These are phyloP conservation scores for Seladonia tumulorum DNA, from an alignment of 2,888 invertebrate genomes.

Conservation along the genomic window DNA sequence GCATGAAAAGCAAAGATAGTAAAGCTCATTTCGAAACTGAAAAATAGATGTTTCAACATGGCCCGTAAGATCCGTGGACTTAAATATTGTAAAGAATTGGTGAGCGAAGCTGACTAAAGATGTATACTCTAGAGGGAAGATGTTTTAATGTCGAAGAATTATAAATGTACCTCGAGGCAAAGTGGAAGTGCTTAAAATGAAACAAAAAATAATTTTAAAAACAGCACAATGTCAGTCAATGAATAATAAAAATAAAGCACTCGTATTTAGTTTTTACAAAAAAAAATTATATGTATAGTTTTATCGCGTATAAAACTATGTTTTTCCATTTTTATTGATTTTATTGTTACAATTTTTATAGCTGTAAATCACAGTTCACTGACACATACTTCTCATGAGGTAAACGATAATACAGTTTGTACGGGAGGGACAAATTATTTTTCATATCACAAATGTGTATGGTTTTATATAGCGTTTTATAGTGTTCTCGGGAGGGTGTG, in stretches of 20 bases:
- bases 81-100: background rate
- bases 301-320: too few relatives aligned
- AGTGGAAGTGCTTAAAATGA: background rate
- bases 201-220: background rate
- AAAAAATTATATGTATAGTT: background rate
- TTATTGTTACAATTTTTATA: background rate
- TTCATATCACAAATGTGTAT: background rate
- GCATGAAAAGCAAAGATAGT: too few relatives aligned
- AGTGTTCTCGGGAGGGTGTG: background rate
- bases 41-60: background rate
- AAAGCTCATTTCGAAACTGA: too few relatives aligned
- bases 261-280: too few relatives aligned
- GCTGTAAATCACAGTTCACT: background rate
- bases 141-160: background rate
- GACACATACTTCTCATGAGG: background rate
- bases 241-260: background rate
- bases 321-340: too few relatives aligned
- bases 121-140: background rate
- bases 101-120: background rate
- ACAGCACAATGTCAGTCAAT: background rate
- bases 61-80: background rate
- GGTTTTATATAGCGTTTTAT: background rate
- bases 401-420: background rate
- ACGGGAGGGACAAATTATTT: background rate
- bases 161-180: background rate